Base-by-base conservation (phyloP, 2,888 invertebrate genomes). In the Oscheius myriophilus region DNA sequence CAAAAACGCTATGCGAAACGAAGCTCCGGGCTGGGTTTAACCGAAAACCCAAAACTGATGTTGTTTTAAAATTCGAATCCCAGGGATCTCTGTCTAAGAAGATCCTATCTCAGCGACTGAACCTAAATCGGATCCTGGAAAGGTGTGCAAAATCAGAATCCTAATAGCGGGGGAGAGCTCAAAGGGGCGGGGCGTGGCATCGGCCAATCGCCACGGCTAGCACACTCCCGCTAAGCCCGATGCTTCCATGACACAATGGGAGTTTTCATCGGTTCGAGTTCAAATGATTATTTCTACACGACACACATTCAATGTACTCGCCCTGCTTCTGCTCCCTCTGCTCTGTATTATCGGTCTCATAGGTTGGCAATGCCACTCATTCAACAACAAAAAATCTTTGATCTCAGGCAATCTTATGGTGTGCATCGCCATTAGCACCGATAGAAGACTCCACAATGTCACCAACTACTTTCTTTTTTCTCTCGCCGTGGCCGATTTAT, bases 391-490 rank as follows among this genome's bases (percentile, higher is more conserved):
- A 41, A 57, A n/a, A 41, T 18, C 18, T 39, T 39, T 2, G 43
- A 25, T 67, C 52, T 68, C 57, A 66, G 95, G 96, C 23, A 96
- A 96, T 88, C 92, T 94, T 78, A 89, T 96, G 71, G 96, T 96
- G 81, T 95, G 95, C 88, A 89, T 96, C 84, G 95, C 96, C 0
- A 94, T 96, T 81, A 92, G 92, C 73, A 89, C 94, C 86, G 96
- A 96, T 89, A 91, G 93, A 73, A 90, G 93, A 82, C 89, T 96
- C 73, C 95, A 96, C 88, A 96, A 94, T 88, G 93, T 94, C 77
- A 96, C 96, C 75, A 96, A 96, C 89, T 95, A 95, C 89, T 96
- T 96, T 88, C 90, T 96, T 73, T 90, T 95, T 83, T 95, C 95
- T 25, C 88, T 96, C 87, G 95, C 95, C 53, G 92, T 95, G 65